A percentile compares a stretch with the other conserved stretches of the same genome.
Evolutionary conservation across 2,797 vertebrate species (phyloP).

Genomic region (Lepus oiostolus): DNA sequence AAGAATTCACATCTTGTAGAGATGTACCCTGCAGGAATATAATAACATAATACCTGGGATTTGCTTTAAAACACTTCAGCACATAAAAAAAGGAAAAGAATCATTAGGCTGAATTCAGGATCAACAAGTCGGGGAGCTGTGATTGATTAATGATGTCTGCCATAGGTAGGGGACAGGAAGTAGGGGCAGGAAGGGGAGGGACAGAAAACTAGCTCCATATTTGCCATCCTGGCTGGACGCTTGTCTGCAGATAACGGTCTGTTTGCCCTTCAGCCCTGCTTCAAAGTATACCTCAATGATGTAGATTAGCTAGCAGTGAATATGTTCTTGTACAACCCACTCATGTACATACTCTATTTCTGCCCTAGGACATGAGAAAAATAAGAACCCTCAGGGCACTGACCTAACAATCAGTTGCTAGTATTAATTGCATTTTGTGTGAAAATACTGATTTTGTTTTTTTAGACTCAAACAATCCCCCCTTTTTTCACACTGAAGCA

Average conservation of each 20-base stretch:
- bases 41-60: not conserved
- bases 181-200: too few relatives aligned
- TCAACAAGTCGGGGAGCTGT: not conserved
- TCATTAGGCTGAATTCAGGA: conserved; percentile 9
- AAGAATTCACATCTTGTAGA: conserved; percentile 15
- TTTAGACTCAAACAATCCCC: conserved; percentile 21
- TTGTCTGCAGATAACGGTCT: conserved; percentile 38
- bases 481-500: conserved; percentile 34
- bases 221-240: not conserved
- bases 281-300: conserved; percentile 35
- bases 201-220: not conserved
- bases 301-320: conserved; percentile 58
- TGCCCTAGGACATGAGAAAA: conserved; percentile 21
- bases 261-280: conserved; percentile 15
- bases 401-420: not conserved
- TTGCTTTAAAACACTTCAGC: conserved; percentile 54
- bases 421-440: conserved; percentile 59
- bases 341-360: conserved; percentile 62
- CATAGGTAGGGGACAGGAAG: not conserved
- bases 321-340: not conserved
- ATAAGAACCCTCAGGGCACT: conserved; percentile 25
- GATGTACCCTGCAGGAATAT: not conserved
- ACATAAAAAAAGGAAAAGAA: conserved; percentile 13
- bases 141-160: conserved; percentile 69
- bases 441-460: conserved; percentile 49